Evolutionary conservation across 2,797 vertebrate genomes (phyloP).

Genomic region (Phrynocephalus guinanensis): DNA sequence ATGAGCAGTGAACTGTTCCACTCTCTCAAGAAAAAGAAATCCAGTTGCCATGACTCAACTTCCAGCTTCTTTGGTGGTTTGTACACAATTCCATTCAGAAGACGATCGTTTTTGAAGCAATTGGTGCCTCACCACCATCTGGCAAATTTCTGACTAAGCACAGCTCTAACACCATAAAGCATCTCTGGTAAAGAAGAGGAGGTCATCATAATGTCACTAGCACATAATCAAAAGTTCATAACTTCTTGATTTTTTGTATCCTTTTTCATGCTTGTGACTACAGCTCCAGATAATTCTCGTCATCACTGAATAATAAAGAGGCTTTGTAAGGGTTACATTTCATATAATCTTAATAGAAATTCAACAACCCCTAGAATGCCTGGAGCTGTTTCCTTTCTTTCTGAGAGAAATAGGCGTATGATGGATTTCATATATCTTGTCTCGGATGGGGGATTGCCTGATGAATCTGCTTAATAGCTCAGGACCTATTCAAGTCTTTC

Average conservation of each 20-base stretch:
- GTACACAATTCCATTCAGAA: background rate
- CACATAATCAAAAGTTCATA: background rate
- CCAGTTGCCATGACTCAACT: too few relatives aligned
- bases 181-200: background rate
- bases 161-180: background rate
- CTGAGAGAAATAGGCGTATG: too few relatives aligned
- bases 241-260: background rate
- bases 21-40: too few relatives aligned
- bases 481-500: too few relatives aligned
- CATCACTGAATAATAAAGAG: background rate
- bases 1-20: too few relatives aligned
- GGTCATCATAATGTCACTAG: background rate
- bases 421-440: too few relatives aligned
- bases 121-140: background rate
- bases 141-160: background rate
- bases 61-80: background rate
- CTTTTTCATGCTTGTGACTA: background rate
- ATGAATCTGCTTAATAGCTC: too few relatives aligned
- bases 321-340: background rate
- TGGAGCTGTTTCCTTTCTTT: too few relatives aligned
- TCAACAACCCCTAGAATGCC: too few relatives aligned
- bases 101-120: background rate
- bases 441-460: too few relatives aligned
- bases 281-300: background rate
- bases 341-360: too few relatives aligned